These are phyloP conservation scores for Phataginus tetradactyla DNA, from an alignment of 2,797 vertebrate species.

Conservation along the genomic window DNA sequence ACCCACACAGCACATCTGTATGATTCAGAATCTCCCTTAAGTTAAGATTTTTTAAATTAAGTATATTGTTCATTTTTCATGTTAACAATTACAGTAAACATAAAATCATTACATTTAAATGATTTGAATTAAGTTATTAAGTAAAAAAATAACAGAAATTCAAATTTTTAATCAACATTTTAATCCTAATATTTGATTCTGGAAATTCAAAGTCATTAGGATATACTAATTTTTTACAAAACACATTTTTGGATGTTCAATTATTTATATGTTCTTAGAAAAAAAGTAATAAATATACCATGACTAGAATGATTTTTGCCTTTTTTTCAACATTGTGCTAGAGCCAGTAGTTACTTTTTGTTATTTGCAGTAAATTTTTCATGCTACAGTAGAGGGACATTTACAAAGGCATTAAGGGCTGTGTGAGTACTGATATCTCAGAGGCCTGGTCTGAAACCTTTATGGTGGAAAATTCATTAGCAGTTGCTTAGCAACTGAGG, in stretches of 20 bases:
- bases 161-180: neutral
- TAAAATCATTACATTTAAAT: neutral
- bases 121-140: neutral
- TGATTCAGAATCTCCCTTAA: neutral
- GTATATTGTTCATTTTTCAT: neutral
- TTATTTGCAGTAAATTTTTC: conserved; percentile 56
- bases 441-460: conserved; percentile 53
- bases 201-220: neutral
- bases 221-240: neutral
- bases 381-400: conserved; percentile 43
- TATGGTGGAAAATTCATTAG: conserved; percentile 79
- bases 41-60: neutral
- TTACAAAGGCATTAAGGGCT: conserved; percentile 46
- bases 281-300: neutral
- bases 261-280: neutral
- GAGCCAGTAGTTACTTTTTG: conserved; percentile 28
- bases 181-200: neutral
- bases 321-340: neutral
- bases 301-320: neutral
- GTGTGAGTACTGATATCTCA: conserved; percentile 64
- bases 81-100: neutral
- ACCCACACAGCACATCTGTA: neutral
- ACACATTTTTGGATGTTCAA: neutral
- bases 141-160: neutral
- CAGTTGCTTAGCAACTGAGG: conserved; percentile 76